phyloP scores from a whole-genome alignment of 2,888 invertebrate species.

The Mimachlamys varia region DNA sequence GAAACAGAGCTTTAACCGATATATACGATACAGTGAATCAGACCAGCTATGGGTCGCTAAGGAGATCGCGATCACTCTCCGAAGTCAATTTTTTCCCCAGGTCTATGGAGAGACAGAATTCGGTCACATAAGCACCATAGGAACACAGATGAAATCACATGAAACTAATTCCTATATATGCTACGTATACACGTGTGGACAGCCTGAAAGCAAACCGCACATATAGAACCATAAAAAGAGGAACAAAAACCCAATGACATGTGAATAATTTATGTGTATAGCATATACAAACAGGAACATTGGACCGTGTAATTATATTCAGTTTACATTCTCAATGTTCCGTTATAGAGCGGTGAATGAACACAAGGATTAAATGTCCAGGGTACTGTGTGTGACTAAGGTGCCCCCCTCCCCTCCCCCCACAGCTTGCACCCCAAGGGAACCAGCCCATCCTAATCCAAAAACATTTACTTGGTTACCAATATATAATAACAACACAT shows the following conservation, averaged over 20 bases:
- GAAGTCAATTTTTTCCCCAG: not conserved
- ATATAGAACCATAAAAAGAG: not conserved
- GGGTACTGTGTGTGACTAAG: too few species aligned
- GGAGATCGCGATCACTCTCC: not conserved
- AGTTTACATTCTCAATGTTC: not conserved
- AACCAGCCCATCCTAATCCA: not conserved
- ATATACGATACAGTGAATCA: not conserved
- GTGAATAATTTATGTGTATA: constrained; percentile 26
- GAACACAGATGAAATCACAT: not conserved
- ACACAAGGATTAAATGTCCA: not conserved
- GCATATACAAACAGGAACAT: not conserved
- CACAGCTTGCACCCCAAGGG: not conserved
- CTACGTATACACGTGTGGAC: not conserved
- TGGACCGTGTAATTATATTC: constrained; percentile 11
- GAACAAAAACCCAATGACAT: not conserved
- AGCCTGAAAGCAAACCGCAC: not conserved
- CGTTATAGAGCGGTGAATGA: not conserved
- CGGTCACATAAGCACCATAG: not conserved
- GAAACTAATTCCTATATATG: not conserved
- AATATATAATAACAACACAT: not conserved
- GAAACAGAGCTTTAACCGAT: not conserved
- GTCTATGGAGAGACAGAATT: not conserved
- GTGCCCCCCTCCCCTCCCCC: too few species aligned
- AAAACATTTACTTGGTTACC: not conserved
- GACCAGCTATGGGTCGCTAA: not conserved